Base-by-base conservation (phyloP, 30 jellyfish, hydroid and myxozoan genomes). In the Turritopsis dohrnii region DNA sequence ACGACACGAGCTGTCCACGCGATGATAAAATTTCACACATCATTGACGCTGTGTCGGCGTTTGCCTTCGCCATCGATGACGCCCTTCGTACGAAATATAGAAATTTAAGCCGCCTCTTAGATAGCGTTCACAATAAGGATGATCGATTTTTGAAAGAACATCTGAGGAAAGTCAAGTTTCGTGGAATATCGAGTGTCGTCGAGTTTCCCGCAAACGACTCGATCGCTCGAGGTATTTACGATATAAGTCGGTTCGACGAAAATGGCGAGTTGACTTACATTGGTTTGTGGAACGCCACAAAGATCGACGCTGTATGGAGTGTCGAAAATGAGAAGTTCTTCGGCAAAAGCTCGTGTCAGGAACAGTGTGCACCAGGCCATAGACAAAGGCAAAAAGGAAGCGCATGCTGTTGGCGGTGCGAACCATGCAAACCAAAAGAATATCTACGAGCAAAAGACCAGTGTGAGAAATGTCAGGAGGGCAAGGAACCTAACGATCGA, bases 21-120 rank as follows among this genome's bases (percentile, higher is more conserved):
- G 97, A 91, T 30, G 97, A 91, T 86, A 86, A 86, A 65, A 83
- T 91, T 18, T 87, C 96, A 13, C 87, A 86, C 79, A 90, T 84
- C 41, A 91, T 91, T 30, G 97, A 91, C 80, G 96, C 97, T 9
- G 89, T 91, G 4, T 91, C 84, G 41, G 94, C 97, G 24, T 81
- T 82, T 69, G 97, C 97, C 30, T 66, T 82, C 74, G 97, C 97
- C 24, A 76, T 87, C 31, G 93, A 80, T 54, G 71, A 74, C 60
- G 83, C 86, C 18, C 69, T 52, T 26, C 52, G 75, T 1, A 84
- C 81, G 26, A 79, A 82, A 27, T 83, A 90, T 54, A 81, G 82
- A 29, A 83, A 71, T 74, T 60, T 65, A 21, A 18, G 74, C 7
- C 17, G 24, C 79, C 86, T 92, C 65, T 16, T 84, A 26, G 52